These are phyloP conservation scores for Mastigias papua DNA, from an alignment of 30 jellyfish, hydroid and myxozoan genomes.

Conservation along the genomic window DNA sequence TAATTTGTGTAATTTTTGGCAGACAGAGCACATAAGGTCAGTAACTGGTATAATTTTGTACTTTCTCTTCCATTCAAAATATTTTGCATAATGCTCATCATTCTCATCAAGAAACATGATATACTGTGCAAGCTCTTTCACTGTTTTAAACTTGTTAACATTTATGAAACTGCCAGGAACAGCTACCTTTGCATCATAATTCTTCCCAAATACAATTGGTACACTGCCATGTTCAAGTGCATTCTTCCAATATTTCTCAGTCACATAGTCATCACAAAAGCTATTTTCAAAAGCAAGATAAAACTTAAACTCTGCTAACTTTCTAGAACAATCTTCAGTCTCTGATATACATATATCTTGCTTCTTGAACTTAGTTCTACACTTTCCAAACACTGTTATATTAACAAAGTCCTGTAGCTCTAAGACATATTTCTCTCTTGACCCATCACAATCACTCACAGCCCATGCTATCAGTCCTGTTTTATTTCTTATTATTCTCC, in stretches of 20 bases:
- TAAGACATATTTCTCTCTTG: slow-evolving; percentile 75
- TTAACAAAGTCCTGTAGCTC: slow-evolving; percentile 77
- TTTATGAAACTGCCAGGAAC: slow-evolving; percentile 91
- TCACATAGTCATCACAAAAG: slow-evolving; percentile 91
- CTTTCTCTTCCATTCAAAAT: slow-evolving; percentile 86
- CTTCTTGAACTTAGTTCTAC: slow-evolving; percentile 73
- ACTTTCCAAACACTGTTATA: slow-evolving; percentile 91
- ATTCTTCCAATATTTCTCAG: slow-evolving; percentile 91
- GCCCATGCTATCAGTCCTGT: slow-evolving; percentile 75
- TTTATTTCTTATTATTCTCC: slow-evolving; percentile 21
- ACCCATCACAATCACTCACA: slow-evolving; percentile 94
- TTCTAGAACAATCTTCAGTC: slow-evolving; percentile 68
- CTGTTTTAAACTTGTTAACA: slow-evolving; percentile 63
- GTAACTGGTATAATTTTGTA: slow-evolving; percentile 49
- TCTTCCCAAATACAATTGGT: slow-evolving; percentile 95
- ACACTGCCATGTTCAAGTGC: slow-evolving; percentile 77
- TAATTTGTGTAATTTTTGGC: slow-evolving; percentile 64
- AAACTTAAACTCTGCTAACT: slow-evolving; percentile 70
- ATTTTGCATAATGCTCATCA: slow-evolving; percentile 68
- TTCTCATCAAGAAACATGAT: slow-evolving; percentile 68
- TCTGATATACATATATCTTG: slow-evolving; percentile 69
- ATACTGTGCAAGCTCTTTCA: slow-evolving; percentile 72
- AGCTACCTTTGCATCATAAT: slow-evolving; percentile 70
- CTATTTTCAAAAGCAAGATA: slow-evolving; percentile 91
- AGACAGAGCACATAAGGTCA: slow-evolving; percentile 74